A percentile compares a stretch with the other conserved stretches of the same genome.
Evolutionary conservation across 1,140 invertebrate genomes (phyloP).

Genomic region (Drosophila neocordata): DNA sequence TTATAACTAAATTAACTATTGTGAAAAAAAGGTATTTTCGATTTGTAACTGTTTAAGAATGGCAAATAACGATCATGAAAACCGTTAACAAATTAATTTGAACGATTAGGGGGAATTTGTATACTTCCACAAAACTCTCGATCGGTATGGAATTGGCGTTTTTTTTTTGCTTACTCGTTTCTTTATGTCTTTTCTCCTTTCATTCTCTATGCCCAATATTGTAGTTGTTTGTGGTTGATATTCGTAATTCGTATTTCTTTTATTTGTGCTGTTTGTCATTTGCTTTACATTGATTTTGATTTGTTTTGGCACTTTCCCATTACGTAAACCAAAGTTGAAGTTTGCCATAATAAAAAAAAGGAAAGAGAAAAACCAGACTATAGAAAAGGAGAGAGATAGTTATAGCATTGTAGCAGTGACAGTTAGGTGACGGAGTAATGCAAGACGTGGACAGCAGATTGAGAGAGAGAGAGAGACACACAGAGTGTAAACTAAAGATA

Average conservation of each 20-base stretch:
- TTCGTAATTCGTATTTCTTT: constrained; percentile 10
- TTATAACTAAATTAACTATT: too few species aligned
- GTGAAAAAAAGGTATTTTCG: too few species aligned
- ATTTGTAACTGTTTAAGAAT: too few species aligned
- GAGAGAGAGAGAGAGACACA: not conserved
- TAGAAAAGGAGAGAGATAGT: not conserved
- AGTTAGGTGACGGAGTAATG: too few species aligned
- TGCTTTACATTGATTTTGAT: constrained; percentile 19
- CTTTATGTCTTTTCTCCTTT: not conserved
- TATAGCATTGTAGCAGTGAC: too few species aligned
- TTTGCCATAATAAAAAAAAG: constrained; percentile 6
- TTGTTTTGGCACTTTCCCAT: constrained; percentile 21
- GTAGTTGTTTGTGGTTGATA: not conserved
- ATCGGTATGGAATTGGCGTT: not conserved
- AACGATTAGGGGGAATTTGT: too few species aligned
- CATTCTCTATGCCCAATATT: not conserved
- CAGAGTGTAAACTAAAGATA: not conserved
- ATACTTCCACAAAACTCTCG: not conserved
- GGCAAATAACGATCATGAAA: too few species aligned
- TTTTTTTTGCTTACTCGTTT: not conserved
- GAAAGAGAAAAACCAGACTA: constrained; percentile 7
- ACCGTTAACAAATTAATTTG: too few species aligned
- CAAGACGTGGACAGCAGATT: not conserved
- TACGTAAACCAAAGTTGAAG: constrained; percentile 21
- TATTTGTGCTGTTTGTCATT: constrained; percentile 10